Evolutionary conservation across 1,140 invertebrate species (phyloP).

Genomic region (Oreohelix idahoensis): DNA sequence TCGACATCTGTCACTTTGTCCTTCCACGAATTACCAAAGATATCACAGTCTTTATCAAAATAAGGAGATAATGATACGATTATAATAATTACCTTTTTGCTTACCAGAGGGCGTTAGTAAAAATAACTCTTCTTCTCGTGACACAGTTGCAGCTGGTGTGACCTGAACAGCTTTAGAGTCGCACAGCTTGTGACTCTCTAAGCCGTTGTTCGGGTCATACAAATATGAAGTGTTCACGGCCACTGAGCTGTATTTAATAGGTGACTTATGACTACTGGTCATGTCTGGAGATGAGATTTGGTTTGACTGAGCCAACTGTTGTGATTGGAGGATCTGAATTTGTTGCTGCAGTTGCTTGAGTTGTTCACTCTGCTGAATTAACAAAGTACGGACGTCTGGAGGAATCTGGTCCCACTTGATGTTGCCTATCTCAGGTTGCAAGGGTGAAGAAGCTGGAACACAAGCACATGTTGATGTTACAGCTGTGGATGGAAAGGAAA

Average conservation of each 20-base stretch:
- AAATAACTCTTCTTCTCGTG: constrained; percentile 53
- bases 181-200: neutral
- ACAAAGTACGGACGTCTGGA: constrained; percentile 62
- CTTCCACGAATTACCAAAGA: too few relatives aligned
- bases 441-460: constrained; percentile 1
- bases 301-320: constrained; percentile 32
- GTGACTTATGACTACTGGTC: constrained; percentile 40
- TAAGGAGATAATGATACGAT: neutral
- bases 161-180: neutral
- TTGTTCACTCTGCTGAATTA: constrained; percentile 67
- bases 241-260: constrained; percentile 55
- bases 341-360: constrained; percentile 66
- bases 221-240: constrained; percentile 61
- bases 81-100: constrained; percentile 37
- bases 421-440: constrained; percentile 6
- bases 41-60: neutral
- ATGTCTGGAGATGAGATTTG: constrained; percentile 7
- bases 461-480: neutral
- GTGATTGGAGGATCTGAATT: constrained; percentile 60
- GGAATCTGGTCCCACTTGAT: constrained; percentile 63
- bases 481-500: neutral
- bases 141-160: constrained; percentile 49
- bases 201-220: neutral
- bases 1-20: too few relatives aligned
- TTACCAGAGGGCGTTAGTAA: constrained; percentile 46